Base-by-base conservation (phyloP, 2,888 invertebrate species). In the Prenolepis imparis region DNA sequence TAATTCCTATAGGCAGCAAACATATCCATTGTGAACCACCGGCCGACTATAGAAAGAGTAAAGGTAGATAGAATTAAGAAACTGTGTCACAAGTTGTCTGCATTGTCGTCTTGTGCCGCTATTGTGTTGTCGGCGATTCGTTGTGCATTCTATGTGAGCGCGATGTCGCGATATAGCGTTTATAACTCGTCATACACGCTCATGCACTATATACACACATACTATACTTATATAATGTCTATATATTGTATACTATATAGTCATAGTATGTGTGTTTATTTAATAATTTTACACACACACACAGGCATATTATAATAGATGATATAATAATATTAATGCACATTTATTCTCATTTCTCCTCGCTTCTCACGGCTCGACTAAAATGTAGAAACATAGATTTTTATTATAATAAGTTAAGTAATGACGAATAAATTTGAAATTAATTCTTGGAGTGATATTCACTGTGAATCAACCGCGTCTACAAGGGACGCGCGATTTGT, bases 11-110 rank as follows among this genome's bases (percentile, higher is more conserved):
- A 92, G 97, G 97, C 95, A 97, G 97, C 95, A 97, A 96, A 94
- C 96, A 97, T 95, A 96, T 97, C 92, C 97, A 97, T 95, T 97
- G 97, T 94, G 97, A 97, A 91, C 97, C 97, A 86, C 97, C 97
- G 90, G 95, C 96, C 91, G 96, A 96, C 94, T 96, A 95, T 95
- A 95, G 88, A 87, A 91, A 91, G 67, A 86, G 86, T 82, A 89
- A 93, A 93, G 94, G 93, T 93, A 93, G 93, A 91, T 86, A 78
- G 39, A 52, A 61, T 55, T 39, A 66, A 82, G 24, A 61, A 48
- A 57, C 57, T 72, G 59, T 61, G 55, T 55, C 55, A 18, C 66
- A 39, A 44, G 44, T 21, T 44, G 70, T 70, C 44, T 80, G 59
- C 72, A 39, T 12, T 72, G 48, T 48, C 55, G 44, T 72, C 59